Evolutionary conservation across 2,797 vertebrate species (phyloP), one percentile per base, ranked within the genome.

Genomic region (Alcedo atthis): DNA sequence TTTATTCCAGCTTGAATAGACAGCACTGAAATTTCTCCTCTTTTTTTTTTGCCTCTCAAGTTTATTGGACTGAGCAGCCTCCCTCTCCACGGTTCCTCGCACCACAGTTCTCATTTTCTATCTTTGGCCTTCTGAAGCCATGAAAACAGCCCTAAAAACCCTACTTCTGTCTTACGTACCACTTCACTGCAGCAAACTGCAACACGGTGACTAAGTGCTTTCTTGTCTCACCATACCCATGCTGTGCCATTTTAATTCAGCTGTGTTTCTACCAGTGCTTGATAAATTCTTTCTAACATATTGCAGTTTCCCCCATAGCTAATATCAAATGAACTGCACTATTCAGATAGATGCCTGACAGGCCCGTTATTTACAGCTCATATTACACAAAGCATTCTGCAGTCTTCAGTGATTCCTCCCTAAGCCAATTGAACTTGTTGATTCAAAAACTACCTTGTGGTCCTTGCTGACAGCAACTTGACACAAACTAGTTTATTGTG

Each of bases 151-250:
- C 28, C 40, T 1, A 45, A 69, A 67, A 49, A 32, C 0, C 10
- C 11, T n/a, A 1, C 21, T 37, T 77, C 11, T 62, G 48, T 37
- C 66, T 33, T 14, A 2, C 0, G 1, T 19, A 26, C 40, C 78
- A 16, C 57, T 17, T 42, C 8, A 18, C 26, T 2, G 26, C 62
- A 26, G 61, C 6, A 1, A 53, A 7, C 14, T 2, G 3, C 9
- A 24, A 24, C 15, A 1, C 0, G 4, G 25, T 43, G 81, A 76
- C 58, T 43, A 33, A 49, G 58, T 12, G 19, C 42, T 45, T 7
- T 17, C 53, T 73, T 43, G 30, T 17, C 73, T 77, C 63, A 5
- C 45, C 53, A 48, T 24, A 85, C 28, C 5, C 85, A 17, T 3
- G 0, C 19, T 5, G 5, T 67, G 67, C 45, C 74, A 4, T 15